A percentile compares a stretch with the other conserved stretches of the same genome.
phyloP scores from a whole-genome alignment of 1,140 invertebrate genomes.

The Trichomalopsis sarcophagae region DNA sequence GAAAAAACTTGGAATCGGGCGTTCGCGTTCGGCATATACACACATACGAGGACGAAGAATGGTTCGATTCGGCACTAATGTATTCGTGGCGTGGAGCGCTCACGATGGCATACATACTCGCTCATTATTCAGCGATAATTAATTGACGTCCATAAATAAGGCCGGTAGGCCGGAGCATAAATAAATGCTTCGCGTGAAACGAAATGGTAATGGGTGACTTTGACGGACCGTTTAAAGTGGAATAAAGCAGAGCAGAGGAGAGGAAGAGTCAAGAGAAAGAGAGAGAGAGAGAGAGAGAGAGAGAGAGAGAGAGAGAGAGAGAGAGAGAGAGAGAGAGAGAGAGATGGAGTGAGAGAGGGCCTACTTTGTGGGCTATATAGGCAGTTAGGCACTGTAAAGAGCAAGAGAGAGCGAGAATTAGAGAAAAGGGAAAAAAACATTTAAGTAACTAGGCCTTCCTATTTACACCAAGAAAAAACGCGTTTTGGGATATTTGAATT shows the following conservation, averaged over 20 bases:
- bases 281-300: neutral
- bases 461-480: no score
- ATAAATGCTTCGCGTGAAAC: conserved; percentile 73
- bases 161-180: conserved; percentile 66
- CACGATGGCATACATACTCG: conserved; percentile 62
- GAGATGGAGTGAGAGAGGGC: neutral
- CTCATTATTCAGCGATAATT: conserved; percentile 75
- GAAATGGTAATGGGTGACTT: conserved; percentile 74
- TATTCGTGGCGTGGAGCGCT: conserved; percentile 61
- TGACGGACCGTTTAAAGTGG: conserved; percentile 74
- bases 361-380: conserved; percentile 25
- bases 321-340: neutral
- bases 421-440: neutral
- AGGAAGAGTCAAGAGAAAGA: neutral
- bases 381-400: conserved; percentile 41
- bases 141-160: conserved; percentile 74
- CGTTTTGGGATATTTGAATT: no score
- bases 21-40: neutral
- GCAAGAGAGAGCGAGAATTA: conserved; percentile 14
- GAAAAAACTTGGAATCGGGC: neutral
- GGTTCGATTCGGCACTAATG: conserved; percentile 68
- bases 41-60: conserved; percentile 61
- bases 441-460: no score
- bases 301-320: neutral
- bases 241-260: conserved; percentile 66